phyloP scores from a whole-genome alignment of 2,888 invertebrate species.

The Trachelus tabidus region DNA sequence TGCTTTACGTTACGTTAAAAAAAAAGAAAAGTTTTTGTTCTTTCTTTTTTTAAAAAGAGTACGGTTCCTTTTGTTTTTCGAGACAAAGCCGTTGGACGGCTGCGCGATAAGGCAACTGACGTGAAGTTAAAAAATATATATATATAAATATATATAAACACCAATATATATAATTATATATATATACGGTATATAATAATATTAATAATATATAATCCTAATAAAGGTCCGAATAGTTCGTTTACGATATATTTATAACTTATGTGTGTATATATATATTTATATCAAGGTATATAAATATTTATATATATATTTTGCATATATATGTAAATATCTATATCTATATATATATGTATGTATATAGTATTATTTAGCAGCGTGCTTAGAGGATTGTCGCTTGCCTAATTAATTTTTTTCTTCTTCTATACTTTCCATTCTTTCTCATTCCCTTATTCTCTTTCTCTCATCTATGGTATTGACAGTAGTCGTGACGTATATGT shows the following conservation, averaged over 20 bases:
- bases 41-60: constrained; percentile 8
- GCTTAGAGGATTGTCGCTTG: constrained; percentile 6
- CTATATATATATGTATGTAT: constrained; percentile 1
- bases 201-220: constrained; percentile 19
- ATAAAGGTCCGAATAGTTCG: constrained; percentile 10
- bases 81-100: constrained; percentile 24
- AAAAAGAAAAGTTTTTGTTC: constrained; percentile 2
- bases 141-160: too few species aligned
- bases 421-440: too few species aligned
- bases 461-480: too few species aligned
- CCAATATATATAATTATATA: too few species aligned
- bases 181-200: constrained; percentile 23
- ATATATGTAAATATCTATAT: constrained; percentile 5
- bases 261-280: constrained; percentile 20
- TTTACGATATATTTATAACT: constrained; percentile 23
- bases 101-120: constrained; percentile 22
- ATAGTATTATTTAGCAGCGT: constrained; percentile 2
- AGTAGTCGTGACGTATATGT: too few species aligned
- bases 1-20: neutral
- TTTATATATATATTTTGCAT: constrained; percentile 3
- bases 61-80: constrained; percentile 17
- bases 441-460: too few species aligned
- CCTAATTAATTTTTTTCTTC: too few species aligned
- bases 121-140: constrained; percentile 1
- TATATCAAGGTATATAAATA: constrained; percentile 18